Evolutionary conservation across 2,797 vertebrate genomes (phyloP).

Genomic region (Mormyrops boulengeri): DNA sequence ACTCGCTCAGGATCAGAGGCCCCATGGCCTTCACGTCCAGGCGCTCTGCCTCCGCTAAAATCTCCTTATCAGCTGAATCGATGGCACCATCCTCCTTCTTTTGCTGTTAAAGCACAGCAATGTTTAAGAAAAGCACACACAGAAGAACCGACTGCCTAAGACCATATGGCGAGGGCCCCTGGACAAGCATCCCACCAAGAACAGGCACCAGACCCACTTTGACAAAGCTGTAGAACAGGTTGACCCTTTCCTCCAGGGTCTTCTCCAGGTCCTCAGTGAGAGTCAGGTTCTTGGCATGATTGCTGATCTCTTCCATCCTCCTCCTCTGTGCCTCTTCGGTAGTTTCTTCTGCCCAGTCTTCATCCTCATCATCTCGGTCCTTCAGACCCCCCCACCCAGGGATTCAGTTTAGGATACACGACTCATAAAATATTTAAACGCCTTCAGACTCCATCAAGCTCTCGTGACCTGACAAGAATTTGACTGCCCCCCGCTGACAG

Average conservation of each 20-base stretch:
- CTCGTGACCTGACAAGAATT: neutral
- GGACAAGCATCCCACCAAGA: neutral
- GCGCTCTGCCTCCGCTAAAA: conserved; percentile 90
- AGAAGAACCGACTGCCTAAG: neutral
- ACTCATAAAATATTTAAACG: neutral
- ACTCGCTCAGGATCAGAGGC: conserved; percentile 88
- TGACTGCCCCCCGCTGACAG: neutral
- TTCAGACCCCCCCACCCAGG: conserved; percentile 25
- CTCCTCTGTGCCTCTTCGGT: conserved; percentile 92
- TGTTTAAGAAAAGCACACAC: neutral
- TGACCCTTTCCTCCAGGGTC: conserved; percentile 89
- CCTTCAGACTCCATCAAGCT: neutral
- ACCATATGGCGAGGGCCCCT: neutral
- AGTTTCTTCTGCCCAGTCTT: conserved; percentile 97
- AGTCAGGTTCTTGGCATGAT: conserved; percentile 92
- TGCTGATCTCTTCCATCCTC: conserved; percentile 97
- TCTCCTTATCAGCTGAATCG: conserved; percentile 82
- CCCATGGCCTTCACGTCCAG: conserved; percentile 93
- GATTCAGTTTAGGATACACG: neutral
- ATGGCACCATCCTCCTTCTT: conserved; percentile 87
- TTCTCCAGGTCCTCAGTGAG: conserved; percentile 93
- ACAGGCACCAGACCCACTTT: conserved; percentile 63
- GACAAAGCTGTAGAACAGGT: conserved; percentile 95
- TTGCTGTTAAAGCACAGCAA: conserved; percentile 57
- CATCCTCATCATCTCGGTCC: conserved; percentile 83